Evolutionary conservation across 2,113 vertebrate genomes (phyloP), one percentile per base, ranked within the genome.

Genomic region (Mus spicilegus): DNA sequence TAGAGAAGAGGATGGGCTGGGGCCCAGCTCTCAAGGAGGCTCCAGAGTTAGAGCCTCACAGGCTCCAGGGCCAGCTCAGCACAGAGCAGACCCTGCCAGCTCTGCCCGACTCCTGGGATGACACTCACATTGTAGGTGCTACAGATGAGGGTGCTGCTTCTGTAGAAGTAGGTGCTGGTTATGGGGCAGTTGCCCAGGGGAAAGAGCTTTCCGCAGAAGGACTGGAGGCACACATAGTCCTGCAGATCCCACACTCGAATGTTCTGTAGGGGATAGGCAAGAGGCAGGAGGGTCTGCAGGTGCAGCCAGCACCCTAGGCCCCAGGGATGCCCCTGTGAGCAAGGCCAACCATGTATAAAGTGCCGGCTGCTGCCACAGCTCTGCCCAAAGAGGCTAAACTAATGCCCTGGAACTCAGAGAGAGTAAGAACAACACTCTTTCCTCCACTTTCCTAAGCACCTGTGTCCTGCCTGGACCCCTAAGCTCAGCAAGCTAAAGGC

Each of bases 211-310:
- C 97, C 93, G 0, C 81, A 91, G 28, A 98, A 93, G 86, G 97
- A 97, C 93, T 98, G 97, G 56, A 97, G 96, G 58, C 97, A 98
- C 1, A 93, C 6, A 8, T 91, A 89, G 67, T 97, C 96, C 8
- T 97, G 93, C 73, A 91, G 76, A 87, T 97, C 96, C 97, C 97
- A 97, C n/a, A 98, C 82, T 0, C 95, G 95, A 58, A 98, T 96
- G 24, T 98, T 97, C 97, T 98, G 87, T 17, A 22, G 24, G 69
- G 11, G 11, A 82, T 0, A 69, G 49, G 24, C 5, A 89, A 86
- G 75, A 80, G 20, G 75, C 42, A 8, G 5, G 14, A n/a, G 11
- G 72, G 70, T n/a, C 22, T 28, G 20, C 0, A 0, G 39, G 20
- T 5, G 26, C 61, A 24, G 78, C 20, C 11, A 22, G 49, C 33